phyloP scores from a whole-genome alignment of 2,888 invertebrate genomes.

The Melanargia galathea region DNA sequence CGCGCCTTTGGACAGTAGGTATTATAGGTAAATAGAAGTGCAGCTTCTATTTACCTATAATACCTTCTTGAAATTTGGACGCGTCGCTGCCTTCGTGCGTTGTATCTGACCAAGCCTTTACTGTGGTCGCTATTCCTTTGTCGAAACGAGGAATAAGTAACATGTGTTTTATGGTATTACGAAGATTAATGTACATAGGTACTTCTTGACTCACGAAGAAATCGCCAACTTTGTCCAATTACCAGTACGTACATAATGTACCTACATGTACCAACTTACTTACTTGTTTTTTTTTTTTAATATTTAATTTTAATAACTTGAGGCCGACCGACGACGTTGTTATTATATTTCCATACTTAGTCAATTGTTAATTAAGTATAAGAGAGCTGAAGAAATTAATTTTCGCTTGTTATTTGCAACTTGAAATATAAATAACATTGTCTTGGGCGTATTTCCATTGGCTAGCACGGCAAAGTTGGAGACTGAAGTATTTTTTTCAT shows the following conservation, averaged over 20 bases:
- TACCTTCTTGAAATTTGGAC: too few species aligned
- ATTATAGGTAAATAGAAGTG: too few species aligned
- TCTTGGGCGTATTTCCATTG: too few species aligned
- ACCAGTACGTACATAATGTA: neutral
- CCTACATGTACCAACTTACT: too few species aligned
- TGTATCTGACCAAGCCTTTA: neutral
- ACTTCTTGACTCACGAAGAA: conserved; percentile 4
- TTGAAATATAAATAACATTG: too few species aligned
- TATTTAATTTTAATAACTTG: neutral
- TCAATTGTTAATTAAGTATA: neutral
- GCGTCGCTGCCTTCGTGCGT: neutral
- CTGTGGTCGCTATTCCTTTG: conserved; percentile 22
- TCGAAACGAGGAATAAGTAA: conserved; percentile 11
- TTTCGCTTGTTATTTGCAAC: too few species aligned
- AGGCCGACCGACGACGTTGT: too few species aligned
- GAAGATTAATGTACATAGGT: neutral
- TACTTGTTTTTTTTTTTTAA: neutral
- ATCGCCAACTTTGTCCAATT: conserved; percentile 1
- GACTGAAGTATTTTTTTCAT: too few species aligned
- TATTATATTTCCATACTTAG: neutral
- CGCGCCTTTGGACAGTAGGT: too few species aligned
- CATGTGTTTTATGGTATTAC: conserved; percentile 12
- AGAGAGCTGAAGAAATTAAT: neutral
- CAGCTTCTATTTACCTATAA: too few species aligned
- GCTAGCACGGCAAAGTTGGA: too few species aligned